A percentile compares a stretch with the other conserved stretches of the same genome.
Evolutionary conservation across 2,113 vertebrate species (phyloP).

Genomic region (Pteronura brasiliensis): DNA sequence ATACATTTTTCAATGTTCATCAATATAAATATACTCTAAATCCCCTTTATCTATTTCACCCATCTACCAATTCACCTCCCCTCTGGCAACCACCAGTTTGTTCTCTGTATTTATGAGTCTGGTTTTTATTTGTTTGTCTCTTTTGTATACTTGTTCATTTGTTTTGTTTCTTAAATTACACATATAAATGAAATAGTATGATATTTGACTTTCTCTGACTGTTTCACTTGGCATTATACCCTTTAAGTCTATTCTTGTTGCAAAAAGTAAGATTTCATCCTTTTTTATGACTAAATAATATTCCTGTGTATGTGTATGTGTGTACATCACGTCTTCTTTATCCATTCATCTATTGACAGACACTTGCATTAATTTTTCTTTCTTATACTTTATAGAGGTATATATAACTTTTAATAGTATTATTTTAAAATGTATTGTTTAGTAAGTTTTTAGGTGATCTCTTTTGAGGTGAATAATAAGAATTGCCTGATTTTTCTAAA

Average conservation of each 20-base stretch:
- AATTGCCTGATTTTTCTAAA: background rate
- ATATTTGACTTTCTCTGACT: background rate
- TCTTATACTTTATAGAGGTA: background rate
- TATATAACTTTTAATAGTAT: background rate
- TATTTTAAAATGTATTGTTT: background rate
- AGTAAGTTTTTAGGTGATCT: background rate
- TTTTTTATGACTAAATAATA: background rate
- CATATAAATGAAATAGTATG: background rate
- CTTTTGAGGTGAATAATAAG: background rate
- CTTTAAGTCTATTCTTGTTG: too few relatives aligned
- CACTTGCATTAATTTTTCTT: background rate
- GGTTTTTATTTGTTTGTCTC: background rate
- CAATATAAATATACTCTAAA: background rate
- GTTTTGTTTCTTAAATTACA: background rate
- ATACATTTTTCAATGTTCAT: background rate
- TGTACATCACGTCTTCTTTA: background rate
- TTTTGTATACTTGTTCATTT: background rate
- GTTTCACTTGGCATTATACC: too few relatives aligned
- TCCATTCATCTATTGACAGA: background rate
- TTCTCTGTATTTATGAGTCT: background rate
- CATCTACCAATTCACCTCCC: background rate
- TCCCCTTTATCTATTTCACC: background rate
- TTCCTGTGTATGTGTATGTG: background rate
- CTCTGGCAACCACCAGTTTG: background rate
- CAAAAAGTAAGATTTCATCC: background rate